These are phyloP conservation scores for Mormyrus iriodes DNA, from an alignment of 2,113 vertebrate species.

Conservation along the genomic window DNA sequence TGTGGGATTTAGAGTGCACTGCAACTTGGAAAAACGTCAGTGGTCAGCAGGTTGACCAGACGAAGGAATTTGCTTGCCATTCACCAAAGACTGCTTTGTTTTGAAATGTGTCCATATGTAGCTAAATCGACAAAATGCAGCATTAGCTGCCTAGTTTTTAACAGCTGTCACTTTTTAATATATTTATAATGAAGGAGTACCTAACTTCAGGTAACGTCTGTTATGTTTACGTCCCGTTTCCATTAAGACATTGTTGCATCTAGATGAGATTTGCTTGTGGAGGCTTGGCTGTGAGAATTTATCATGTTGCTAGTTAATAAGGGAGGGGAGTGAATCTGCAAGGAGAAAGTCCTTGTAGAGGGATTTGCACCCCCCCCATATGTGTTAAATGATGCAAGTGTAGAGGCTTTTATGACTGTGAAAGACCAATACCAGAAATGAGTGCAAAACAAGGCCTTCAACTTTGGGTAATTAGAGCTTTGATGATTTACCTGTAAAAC, in stretches of 20 bases:
- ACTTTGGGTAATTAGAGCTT: neutral
- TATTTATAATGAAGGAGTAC: too few relatives aligned
- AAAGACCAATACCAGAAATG: neutral
- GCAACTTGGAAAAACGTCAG: neutral
- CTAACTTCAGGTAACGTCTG: neutral
- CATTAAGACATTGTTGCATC: neutral
- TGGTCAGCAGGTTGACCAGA: neutral
- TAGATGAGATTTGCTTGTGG: neutral
- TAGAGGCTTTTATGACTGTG: neutral
- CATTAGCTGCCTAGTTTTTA: neutral
- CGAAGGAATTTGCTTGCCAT: neutral
- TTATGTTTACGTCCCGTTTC: neutral
- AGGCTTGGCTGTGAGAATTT: neutral
- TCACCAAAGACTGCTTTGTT: neutral
- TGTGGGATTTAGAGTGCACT: neutral
- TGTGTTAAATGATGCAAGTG: neutral
- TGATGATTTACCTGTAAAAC: conserved; percentile 15
- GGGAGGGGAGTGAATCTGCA: neutral
- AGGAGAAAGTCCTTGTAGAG: neutral
- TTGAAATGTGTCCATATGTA: neutral
- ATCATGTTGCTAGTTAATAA: neutral
- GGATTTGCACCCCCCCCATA: neutral
- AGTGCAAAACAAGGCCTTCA: neutral
- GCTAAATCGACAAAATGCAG: too few relatives aligned
- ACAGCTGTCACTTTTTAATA: neutral